Evolutionary conservation across 2,797 vertebrate species (phyloP).

Genomic region (Pipistrellus kuhlii): DNA sequence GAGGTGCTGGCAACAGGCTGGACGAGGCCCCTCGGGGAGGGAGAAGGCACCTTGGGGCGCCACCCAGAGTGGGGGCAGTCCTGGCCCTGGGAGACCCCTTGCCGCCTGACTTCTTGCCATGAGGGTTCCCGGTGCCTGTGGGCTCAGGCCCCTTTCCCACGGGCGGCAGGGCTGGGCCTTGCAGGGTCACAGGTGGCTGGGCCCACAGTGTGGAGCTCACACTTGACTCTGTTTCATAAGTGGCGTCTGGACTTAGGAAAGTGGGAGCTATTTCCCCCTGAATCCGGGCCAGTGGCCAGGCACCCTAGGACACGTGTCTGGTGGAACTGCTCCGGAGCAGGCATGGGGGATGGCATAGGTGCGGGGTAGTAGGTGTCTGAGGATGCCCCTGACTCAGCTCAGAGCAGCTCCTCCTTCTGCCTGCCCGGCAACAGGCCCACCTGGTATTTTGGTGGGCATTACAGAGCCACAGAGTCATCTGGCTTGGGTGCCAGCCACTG

Average conservation of each 20-base stretch:
- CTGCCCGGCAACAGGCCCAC: constrained; percentile 38
- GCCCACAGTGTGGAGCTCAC: background rate
- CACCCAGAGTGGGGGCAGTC: background rate
- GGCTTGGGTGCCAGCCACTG: background rate
- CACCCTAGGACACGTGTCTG: background rate
- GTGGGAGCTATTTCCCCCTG: background rate
- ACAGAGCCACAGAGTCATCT: constrained; percentile 73
- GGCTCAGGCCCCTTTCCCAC: background rate
- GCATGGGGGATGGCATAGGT: background rate
- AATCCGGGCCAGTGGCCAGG: background rate
- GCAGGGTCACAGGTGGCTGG: background rate
- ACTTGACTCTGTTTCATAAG: background rate
- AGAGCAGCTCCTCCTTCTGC: background rate
- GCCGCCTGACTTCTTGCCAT: background rate
- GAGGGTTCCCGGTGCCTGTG: background rate
- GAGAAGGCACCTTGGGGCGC: background rate
- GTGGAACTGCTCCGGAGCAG: background rate
- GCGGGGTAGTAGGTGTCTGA: background rate
- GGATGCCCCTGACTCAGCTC: constrained; percentile 30
- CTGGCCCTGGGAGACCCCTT: background rate
- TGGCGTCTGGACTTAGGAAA: background rate
- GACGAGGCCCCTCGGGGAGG: background rate
- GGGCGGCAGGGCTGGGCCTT: background rate
- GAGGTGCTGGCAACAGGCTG: background rate
- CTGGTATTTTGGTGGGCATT: constrained; percentile 78